A percentile compares a stretch with the other conserved stretches of the same genome.
phyloP scores from a whole-genome alignment of 2,888 invertebrate species.

The Clitarchus hookeri region DNA sequence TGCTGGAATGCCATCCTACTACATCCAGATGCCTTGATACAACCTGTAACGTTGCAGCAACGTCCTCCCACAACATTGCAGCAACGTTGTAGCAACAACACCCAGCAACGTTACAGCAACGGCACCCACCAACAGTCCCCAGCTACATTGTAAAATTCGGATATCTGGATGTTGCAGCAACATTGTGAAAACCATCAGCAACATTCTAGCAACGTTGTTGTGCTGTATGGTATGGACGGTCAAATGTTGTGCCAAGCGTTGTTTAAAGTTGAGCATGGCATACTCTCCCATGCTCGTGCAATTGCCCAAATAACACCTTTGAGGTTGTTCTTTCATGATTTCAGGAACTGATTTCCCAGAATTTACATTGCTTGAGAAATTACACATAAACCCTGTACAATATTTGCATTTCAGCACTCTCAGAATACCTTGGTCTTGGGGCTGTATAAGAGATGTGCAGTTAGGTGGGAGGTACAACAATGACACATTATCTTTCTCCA shows the following conservation, averaged over 20 bases:
- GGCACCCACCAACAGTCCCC: too few relatives aligned
- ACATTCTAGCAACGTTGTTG: too few relatives aligned
- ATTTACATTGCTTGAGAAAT: neutral
- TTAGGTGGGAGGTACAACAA: neutral
- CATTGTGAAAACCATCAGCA: too few relatives aligned
- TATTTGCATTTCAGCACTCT: neutral
- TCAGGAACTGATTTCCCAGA: slow-evolving; percentile 7
- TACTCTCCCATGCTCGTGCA: neutral
- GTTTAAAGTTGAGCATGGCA: neutral
- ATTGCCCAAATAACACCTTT: neutral
- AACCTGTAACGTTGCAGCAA: too few relatives aligned
- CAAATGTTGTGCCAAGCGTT: neutral
- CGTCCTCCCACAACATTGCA: too few relatives aligned
- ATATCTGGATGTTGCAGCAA: too few relatives aligned
- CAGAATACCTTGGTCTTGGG: neutral
- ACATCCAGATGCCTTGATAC: too few relatives aligned
- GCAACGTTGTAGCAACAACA: too few relatives aligned
- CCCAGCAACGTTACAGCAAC: too few relatives aligned
- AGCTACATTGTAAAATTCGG: too few relatives aligned
- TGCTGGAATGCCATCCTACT: too few relatives aligned
- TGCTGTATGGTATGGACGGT: neutral
- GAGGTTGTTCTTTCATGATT: neutral
- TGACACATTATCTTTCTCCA: neutral
- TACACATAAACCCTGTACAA: neutral
- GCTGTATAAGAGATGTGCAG: neutral